Evolutionary conservation across 2,888 invertebrate genomes (phyloP), one percentile per base, ranked within the genome.

Genomic region (Tinea trinotella): DNA sequence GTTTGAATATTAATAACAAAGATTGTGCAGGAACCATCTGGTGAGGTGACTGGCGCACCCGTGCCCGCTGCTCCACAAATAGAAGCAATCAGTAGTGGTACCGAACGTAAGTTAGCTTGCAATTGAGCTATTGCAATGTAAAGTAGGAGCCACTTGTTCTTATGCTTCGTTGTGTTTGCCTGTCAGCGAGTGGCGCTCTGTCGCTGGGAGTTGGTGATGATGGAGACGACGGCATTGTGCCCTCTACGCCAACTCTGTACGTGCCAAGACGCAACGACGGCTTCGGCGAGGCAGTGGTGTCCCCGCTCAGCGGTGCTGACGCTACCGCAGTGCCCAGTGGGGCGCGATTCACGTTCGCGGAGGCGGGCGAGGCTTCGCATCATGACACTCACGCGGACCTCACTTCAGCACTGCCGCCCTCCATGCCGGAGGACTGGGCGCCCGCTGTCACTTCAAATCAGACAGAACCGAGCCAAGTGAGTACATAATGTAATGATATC

Each of bases 221-320:
- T 56, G 86, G 75, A 3, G 88, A 88, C 59, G 88, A 88, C 61
- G 79, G 94, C 62, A 96, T 96, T 61, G 96, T 97, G 22, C 96
- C 97, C 12, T 93, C 95, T 56, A 96, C 96, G 7, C 95, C 97
- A 15, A 95, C 96, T 2, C 81, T 96, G 19, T 94, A 92, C 67
- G 92, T 93, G 46, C 94, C 95, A 2, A 84, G 94, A 57, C 88
- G 95, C 57, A 91, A 89, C 57, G 96, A 96, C 72, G 95, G 95
- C 54, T 95, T 95, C 79, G 94, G 95, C 35, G 95, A 96, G 71
- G 96, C 96, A 46, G 94, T 97, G 34, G 96, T 96, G 71, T 97
- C 97, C 0, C 97, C 97, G 3, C 93, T 78, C 92, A 92, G 90
- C 77, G 90, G 75, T 76, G 59, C 40, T 3, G 15, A 13, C 6